phyloP scores from a whole-genome alignment of 2,113 vertebrate genomes.

The Scophthalmus maximus region DNA sequence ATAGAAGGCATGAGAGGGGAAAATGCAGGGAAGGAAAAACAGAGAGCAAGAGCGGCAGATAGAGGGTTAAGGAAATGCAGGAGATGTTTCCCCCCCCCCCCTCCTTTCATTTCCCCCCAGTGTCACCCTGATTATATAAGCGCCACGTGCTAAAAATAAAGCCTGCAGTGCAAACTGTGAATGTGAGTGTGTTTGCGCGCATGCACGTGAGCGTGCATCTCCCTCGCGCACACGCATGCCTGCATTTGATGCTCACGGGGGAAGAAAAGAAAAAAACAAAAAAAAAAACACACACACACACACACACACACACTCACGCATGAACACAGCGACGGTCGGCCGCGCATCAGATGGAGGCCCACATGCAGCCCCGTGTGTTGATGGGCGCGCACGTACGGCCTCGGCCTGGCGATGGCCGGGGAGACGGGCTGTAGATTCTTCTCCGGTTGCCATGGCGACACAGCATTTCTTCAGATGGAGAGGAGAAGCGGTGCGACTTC shows the following conservation, averaged over 20 bases:
- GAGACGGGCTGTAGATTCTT: conserved; percentile 70
- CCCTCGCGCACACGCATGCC: conserved; percentile 51
- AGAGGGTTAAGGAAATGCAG: conserved; percentile 61
- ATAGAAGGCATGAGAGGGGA: conserved; percentile 19
- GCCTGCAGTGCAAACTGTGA: conserved; percentile 76
- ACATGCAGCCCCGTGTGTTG: conserved; percentile 20
- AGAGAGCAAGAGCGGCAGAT: conserved; percentile 39
- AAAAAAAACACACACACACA: conserved; percentile 32
- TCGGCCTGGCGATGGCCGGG: conserved; percentile 23
- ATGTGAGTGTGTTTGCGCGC: conserved; percentile 41
- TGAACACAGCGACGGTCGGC: conserved; percentile 20
- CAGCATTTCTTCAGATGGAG: conserved; percentile 75
- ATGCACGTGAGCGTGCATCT: conserved; percentile 16
- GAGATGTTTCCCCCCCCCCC: conserved; percentile 45
- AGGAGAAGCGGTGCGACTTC: conserved; percentile 74
- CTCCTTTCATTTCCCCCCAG: conserved; percentile 75
- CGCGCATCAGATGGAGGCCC: conserved; percentile 50
- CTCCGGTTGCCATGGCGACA: conserved; percentile 80
- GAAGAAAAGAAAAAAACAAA: no score
- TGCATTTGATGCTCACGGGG: conserved; percentile 62
- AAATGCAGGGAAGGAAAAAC: conserved; percentile 10
- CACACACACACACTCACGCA: conserved; percentile 9
- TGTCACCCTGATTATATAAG: conserved; percentile 87
- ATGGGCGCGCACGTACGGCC: conserved; percentile 57
- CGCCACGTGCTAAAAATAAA: conserved; percentile 85